phyloP scores from a whole-genome alignment of 1,140 invertebrate genomes.

The Hyles vespertilio region DNA sequence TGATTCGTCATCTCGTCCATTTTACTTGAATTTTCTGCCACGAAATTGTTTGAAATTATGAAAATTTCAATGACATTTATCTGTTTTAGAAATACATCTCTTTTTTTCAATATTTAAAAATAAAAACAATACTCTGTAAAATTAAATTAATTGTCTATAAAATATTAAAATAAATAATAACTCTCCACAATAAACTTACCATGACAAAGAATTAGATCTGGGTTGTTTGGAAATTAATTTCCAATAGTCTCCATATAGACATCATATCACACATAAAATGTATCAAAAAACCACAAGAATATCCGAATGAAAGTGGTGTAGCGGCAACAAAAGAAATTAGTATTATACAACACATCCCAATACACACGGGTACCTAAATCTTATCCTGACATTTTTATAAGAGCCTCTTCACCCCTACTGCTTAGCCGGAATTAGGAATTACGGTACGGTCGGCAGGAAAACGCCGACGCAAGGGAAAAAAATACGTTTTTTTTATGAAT shows the following conservation, averaged over 20 bases:
- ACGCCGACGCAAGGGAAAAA: neutral
- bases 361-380: conserved; percentile 46
- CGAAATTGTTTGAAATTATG: no score
- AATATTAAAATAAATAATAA: no score
- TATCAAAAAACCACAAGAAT: no score
- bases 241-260: neutral
- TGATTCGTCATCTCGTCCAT: no score
- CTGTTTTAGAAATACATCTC: no score
- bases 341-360: conserved; percentile 37
- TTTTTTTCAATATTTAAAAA: no score
- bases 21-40: no score
- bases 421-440: conserved; percentile 62
- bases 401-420: conserved; percentile 64
- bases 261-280: neutral
- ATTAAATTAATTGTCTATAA: no score
- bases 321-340: conserved; percentile 27
- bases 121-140: no score
- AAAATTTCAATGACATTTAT: no score
- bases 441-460: conserved; percentile 43
- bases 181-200: neutral
- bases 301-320: no score
- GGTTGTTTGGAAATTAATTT: neutral
- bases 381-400: conserved; percentile 66
- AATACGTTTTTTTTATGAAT: conserved; percentile 4
- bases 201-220: neutral